Evolutionary conservation across 2,888 invertebrate species (phyloP), one percentile per base, ranked within the genome.

Genomic region (Lymantria dispar): DNA sequence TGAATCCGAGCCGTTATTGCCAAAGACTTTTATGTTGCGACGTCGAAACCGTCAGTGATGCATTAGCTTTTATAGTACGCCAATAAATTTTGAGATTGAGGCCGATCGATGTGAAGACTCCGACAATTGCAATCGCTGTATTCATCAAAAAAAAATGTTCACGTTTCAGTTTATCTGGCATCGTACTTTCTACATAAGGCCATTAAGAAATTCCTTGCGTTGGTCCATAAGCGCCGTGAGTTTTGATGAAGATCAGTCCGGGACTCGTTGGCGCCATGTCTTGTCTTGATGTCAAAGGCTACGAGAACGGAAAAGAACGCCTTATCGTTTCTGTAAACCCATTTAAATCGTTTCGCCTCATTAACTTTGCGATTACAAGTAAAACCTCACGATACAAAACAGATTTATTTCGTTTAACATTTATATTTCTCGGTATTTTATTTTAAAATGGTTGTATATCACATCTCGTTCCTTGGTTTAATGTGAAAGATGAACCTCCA

Each of bases 1-100:
- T 74, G 78, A 79, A 82, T 77, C 68, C 66, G 55, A 77, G 76
- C 76, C 71, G 76, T 80, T 84, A 84, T 80, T 81, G 82, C 81
- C 76, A 78, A 85, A 83, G 69, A 74, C 69, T 77, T 77, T 65
- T 69, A 72, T 73, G 67, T 66, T 61, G 44, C 41, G 50, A 43
- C 50, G 51, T 58, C 50, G 62, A 59, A 68, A 62, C 54, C 63
- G 63, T 68, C 64, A 67, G 64, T 64, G 62, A 59, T 59, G 58
- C 64, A 64, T 66, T 70, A 60, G 60, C 67, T 70, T 78, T 78
- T 78, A 76, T 70, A 70, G 64, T 64, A 54, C 47, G 62, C 65
- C 63, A 12, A 69, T 72, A 65, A 68, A 67, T 64, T 61, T 58
- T 51, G 50, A 59, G 62, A 82, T 79, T 75, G 72, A 70, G 77